Evolutionary conservation across 2,113 vertebrate species (phyloP), one percentile per base, ranked within the genome.

Genomic region (Zingel zingel): DNA sequence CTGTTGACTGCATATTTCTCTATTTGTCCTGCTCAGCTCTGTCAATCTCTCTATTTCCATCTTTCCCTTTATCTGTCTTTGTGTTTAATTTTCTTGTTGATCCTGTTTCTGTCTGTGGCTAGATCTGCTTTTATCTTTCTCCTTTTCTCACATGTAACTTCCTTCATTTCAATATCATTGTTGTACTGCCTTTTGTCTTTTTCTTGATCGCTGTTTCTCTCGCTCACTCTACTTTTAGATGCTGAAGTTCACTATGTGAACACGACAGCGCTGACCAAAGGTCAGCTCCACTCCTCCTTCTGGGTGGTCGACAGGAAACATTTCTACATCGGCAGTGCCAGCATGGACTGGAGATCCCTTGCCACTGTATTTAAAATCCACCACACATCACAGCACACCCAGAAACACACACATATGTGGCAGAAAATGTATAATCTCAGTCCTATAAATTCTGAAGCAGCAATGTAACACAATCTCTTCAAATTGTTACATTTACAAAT

Each of bases 261-360:
- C 93, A 98, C 96, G 96, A 94, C 95, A 0, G 96, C 96, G 3
- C 97, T 98, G 47, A 98, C 96, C n/a, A 96, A 95, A 85, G 98
- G 98, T 16, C 94, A 94, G 21, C 95, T 99, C 43, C 96, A 94
- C 82, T 97, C 98, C 0, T 98, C 98, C 10, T 99, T 99, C 95
- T 99, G 98, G 98, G 97, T 99, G 74, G 97, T 99, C 56, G 98
- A 99, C 89, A 97, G 96, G 58, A 97, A 95, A 79, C 98, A 99
- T 0, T 94, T 99, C 7, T 99, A 98, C 87, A 95, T 99, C 39
- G 98, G 98, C 89, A 99, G 98, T 51, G 97, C 96, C 5, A 95
- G 94, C 89, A 96, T 99, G 93, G 97, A 99, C 84, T 99, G 97
- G 98, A 96, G 93, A 65, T 98, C 98, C 0, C 21, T 99, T 79